A percentile compares a stretch with the other conserved stretches of the same genome.
Evolutionary conservation across 2,888 invertebrate species (phyloP).

Genomic region (Marasmarcha lunaedactyla): DNA sequence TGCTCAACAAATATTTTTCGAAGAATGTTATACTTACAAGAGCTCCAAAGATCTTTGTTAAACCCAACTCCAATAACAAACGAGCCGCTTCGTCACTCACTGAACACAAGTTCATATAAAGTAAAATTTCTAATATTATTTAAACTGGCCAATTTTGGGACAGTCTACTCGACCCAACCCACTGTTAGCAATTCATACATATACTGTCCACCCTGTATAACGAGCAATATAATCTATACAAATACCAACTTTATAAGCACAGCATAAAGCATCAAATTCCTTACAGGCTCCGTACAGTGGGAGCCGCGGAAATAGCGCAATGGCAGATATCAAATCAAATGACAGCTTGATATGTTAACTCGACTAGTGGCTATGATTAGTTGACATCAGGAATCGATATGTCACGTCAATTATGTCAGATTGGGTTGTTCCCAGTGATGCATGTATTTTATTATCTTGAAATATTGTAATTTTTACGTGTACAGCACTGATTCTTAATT

Average conservation of each 20-base stretch:
- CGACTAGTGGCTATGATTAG: conserved; percentile 11
- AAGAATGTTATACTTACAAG: too few relatives aligned
- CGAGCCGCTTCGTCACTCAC: background rate
- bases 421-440: background rate
- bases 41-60: too few relatives aligned
- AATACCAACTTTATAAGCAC: background rate
- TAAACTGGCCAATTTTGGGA: background rate
- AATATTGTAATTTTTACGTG: too few relatives aligned
- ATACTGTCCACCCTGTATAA: background rate
- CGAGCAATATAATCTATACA: background rate
- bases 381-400: conserved; percentile 17
- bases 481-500: too few relatives aligned
- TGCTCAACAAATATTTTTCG: too few relatives aligned
- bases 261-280: background rate
- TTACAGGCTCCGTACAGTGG: too few relatives aligned
- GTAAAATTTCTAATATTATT: background rate
- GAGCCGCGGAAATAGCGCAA: too few relatives aligned
- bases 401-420: conserved; percentile 12
- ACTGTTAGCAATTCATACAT: background rate
- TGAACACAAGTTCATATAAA: background rate
- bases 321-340: background rate
- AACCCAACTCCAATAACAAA: too few relatives aligned
- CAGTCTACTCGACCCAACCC: background rate
- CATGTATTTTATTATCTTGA: too few relatives aligned
- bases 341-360: conserved; percentile 1